Evolutionary conservation across 1,140 invertebrate species (phyloP), one percentile per base, ranked within the genome.

Genomic region (Drosophila sucinea): DNA sequence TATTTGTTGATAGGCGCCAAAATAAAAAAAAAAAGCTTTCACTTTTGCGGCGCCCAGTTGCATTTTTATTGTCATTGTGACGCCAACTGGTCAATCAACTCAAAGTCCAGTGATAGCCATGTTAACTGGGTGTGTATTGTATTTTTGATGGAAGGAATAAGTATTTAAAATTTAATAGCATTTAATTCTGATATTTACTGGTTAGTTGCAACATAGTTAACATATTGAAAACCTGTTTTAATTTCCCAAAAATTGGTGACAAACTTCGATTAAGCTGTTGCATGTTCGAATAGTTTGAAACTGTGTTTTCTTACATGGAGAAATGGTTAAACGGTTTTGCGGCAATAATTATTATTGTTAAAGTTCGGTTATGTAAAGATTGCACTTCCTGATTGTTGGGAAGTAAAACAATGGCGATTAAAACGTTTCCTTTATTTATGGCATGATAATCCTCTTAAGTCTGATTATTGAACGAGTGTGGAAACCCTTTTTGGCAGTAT

Each of bases 41-140:
- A 73, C 74, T 73, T 69, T 77, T 66, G 27, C 27, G 7, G 60
- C 30, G 60, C 54, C 51, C 70, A 51, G 51, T 60, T 41, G 10
- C 56, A 60, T 41, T 62, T 47, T 60, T 38, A 57, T 35, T 67
- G 67, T 30, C 55, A 62, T 51, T 60, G 41, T 70, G 77, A 63
- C 77, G 67, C 64, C 61, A 65, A 47, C 51, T 63, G 69, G 44
- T 77, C 73, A 72, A 4, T 76, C 73, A 67, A 67, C 64, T 67
- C 44, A 54, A 60, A 33, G 44, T 8, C 44, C 57, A 68, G 60
- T 40, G 10, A 40, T 62, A 44, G 44, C 44, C 44, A 51, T 10
- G 44, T 51, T 51, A 51, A 51, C 44, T 23, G 44, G 8, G 25
- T 51, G 8, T 51, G 44, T 7, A 27, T 38, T 17, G 17, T 17